A percentile compares a stretch with the other conserved stretches of the same genome.
Evolutionary conservation across 2,797 vertebrate genomes (phyloP).

Genomic region (Menidia menidia): DNA sequence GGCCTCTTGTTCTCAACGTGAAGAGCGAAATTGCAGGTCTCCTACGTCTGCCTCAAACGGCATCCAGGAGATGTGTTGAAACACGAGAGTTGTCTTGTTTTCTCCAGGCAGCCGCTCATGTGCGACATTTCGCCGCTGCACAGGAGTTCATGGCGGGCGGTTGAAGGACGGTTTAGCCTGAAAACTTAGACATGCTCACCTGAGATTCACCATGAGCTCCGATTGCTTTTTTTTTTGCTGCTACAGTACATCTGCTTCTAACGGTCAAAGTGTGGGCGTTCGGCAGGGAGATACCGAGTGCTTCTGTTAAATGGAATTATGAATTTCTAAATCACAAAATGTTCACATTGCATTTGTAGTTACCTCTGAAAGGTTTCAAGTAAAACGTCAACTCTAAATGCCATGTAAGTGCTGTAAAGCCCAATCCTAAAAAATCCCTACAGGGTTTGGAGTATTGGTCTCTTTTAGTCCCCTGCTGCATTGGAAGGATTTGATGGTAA

Average conservation of each 20-base stretch:
- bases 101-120: constrained; percentile 44
- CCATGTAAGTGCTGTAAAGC: not conserved
- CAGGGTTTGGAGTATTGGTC: not conserved
- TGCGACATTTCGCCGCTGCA: constrained; percentile 14
- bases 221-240: constrained; percentile 17
- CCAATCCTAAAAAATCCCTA: not conserved
- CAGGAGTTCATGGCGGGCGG: constrained; percentile 27
- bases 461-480: not conserved
- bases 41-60: constrained; percentile 29
- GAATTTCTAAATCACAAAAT: not conserved
- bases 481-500: not conserved
- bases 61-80: constrained; percentile 35
- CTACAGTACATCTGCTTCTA: constrained; percentile 8
- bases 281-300: not conserved
- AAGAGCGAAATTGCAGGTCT: constrained; percentile 46
- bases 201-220: constrained; percentile 44
- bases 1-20: constrained; percentile 41
- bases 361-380: not conserved
- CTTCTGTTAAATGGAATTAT: not conserved
- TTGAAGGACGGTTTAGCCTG: constrained; percentile 38
- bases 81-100: constrained; percentile 42
- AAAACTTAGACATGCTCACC: constrained; percentile 51
- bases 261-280: not conserved
- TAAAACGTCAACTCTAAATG: not conserved
- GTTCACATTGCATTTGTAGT: not conserved